These are phyloP conservation scores for Dioctria linearis DNA, from an alignment of 2,888 invertebrate species.

Conservation along the genomic window DNA sequence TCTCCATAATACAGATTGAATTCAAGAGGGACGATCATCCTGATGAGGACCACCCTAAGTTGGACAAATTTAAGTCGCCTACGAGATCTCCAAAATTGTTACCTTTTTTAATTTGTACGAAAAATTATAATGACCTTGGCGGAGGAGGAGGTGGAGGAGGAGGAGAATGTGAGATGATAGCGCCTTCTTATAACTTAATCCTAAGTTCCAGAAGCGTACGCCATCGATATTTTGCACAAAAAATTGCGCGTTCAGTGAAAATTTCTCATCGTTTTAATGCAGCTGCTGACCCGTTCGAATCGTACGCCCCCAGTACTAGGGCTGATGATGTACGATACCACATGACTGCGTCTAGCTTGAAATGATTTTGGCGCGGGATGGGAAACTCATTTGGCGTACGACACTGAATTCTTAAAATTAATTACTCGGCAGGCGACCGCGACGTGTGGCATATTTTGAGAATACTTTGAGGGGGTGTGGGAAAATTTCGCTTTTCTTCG, in stretches of 20 bases:
- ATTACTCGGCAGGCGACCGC: neutral
- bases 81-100: neutral
- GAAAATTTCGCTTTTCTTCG: neutral
- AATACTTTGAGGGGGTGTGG: slow-evolving; percentile 13
- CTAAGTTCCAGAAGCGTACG: neutral
- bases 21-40: neutral
- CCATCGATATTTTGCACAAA: neutral
- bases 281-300: neutral
- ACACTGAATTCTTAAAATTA: slow-evolving; percentile 12
- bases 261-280: neutral
- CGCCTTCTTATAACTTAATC: too few relatives aligned
- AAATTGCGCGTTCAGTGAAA: neutral
- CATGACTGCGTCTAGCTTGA: neutral
- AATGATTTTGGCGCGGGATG: slow-evolving; percentile 6
- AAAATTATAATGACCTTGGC: neutral
- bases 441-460: neutral
- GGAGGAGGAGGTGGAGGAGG: neutral
- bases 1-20: neutral
- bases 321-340: neutral
- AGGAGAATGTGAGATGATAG: neutral
- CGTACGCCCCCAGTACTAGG: slow-evolving; percentile 12
- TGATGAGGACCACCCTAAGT: neutral
- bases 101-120: neutral
- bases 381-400: slow-evolving; percentile 11
- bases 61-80: neutral